A percentile compares a stretch with the other conserved stretches of the same genome.
Evolutionary conservation across 2,113 vertebrate genomes (phyloP).

Genomic region (Heliornis fulica): DNA sequence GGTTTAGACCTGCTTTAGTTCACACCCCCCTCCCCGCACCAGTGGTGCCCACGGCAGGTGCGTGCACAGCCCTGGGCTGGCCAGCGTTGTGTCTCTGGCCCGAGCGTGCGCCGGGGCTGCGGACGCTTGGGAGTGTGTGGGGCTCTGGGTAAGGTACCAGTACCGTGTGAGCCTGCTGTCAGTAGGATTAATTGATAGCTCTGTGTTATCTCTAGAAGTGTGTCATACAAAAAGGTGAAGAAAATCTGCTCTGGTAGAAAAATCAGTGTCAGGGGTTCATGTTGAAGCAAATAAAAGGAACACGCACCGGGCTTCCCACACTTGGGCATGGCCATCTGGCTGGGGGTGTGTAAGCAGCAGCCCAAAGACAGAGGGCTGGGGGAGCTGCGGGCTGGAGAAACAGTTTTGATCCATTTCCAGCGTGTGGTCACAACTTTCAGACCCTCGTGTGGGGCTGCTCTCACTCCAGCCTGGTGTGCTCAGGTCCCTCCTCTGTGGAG

Average conservation of each 20-base stretch:
- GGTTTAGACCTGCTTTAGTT: neutral
- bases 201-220: neutral
- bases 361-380: neutral
- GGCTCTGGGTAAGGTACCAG: neutral
- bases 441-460: neutral
- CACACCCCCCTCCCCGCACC: too few relatives aligned
- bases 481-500: fast-evolving
- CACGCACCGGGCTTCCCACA: fast-evolving
- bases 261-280: neutral
- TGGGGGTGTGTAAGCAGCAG: neutral
- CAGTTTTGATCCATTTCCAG: neutral
- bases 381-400: neutral
- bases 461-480: fast-evolving
- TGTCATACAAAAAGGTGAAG: neutral
- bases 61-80: too few relatives aligned
- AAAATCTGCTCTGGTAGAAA: neutral
- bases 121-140: neutral
- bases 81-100: neutral
- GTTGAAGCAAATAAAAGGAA: neutral
- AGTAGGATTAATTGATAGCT: neutral
- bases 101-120: neutral
- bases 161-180: neutral
- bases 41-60: too few relatives aligned
- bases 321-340: neutral
- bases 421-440: fast-evolving